Percentiles rank a stretch among this genome's conserved stretches.
These are phyloP conservation scores for Notodonta dromedarius DNA, from an alignment of 2,888 invertebrate species.

Conservation along the genomic window DNA sequence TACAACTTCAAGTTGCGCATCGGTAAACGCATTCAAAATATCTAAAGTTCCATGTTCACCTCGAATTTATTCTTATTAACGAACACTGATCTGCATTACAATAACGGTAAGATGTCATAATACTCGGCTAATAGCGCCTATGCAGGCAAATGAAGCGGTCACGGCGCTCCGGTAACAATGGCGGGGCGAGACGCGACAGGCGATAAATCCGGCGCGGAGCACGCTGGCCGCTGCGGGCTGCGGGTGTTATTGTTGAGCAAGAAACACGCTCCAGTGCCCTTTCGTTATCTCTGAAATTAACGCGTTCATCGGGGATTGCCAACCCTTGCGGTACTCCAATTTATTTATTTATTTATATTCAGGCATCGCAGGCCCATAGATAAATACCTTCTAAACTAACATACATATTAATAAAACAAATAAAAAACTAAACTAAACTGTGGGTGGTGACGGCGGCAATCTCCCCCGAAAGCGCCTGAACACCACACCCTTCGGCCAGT, in stretches of 20 bases:
- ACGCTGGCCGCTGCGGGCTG: conserved; percentile 46
- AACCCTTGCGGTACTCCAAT: conserved; percentile 1
- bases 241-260: conserved; percentile 52
- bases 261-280: conserved; percentile 50
- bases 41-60: conserved; percentile 6
- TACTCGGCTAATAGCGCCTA: conserved; percentile 39
- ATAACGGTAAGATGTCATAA: conserved; percentile 48
- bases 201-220: conserved; percentile 55
- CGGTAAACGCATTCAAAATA: conserved; percentile 12
- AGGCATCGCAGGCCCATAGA: no score
- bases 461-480: no score
- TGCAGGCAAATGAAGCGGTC: conserved; percentile 56
- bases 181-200: conserved; percentile 36
- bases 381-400: no score
- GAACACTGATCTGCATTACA: conserved; percentile 26
- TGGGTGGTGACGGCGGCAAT: no score
- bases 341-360: no score
- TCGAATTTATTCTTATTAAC: conserved; percentile 40
- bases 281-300: conserved; percentile 55
- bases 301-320: conserved; percentile 41
- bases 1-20: not conserved
- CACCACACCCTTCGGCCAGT: no score
- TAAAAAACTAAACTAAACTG: no score
- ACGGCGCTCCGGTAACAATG: conserved; percentile 45
- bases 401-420: no score